phyloP scores from a whole-genome alignment of 2,113 vertebrate genomes.

The Crotalus tigris region DNA sequence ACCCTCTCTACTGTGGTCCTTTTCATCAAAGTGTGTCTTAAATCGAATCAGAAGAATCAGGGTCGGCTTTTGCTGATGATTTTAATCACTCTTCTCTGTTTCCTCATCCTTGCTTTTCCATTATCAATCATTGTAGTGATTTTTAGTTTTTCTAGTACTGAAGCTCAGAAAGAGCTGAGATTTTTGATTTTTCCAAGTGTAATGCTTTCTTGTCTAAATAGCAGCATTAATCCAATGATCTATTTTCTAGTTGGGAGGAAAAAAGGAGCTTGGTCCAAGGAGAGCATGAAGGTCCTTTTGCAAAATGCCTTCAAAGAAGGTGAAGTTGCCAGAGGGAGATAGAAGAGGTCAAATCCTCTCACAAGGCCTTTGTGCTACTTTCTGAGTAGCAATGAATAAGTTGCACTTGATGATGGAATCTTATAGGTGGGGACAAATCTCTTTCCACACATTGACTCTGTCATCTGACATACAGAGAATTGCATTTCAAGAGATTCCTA shows the following conservation, averaged over 20 bases:
- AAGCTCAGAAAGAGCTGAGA: accelerated
- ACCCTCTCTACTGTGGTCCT: conserved; percentile 54
- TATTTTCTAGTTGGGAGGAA: not conserved
- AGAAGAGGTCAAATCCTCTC: not conserved
- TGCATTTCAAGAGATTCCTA: too few relatives aligned
- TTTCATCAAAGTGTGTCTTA: conserved; percentile 51
- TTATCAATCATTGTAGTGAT: accelerated
- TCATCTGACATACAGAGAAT: too few relatives aligned
- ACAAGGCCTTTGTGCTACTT: not conserved
- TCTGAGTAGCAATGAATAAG: not conserved
- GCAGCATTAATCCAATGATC: too few relatives aligned
- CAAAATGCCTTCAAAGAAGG: not conserved
- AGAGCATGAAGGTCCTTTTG: not conserved
- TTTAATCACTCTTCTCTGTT: conserved; percentile 56
- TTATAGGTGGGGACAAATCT: not conserved
- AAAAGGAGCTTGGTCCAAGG: not conserved
- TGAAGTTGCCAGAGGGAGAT: not conserved
- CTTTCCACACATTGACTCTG: not conserved
- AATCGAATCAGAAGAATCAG: not conserved
- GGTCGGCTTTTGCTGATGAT: conserved; percentile 42
- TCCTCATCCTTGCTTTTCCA: conserved; percentile 43
- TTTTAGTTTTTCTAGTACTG: accelerated
- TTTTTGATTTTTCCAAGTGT: accelerated
- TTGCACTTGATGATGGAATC: not conserved
- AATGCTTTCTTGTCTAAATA: too few relatives aligned